These are phyloP conservation scores for Lasioglossum baleicum DNA, from an alignment of 1,140 invertebrate genomes.

Conservation along the genomic window DNA sequence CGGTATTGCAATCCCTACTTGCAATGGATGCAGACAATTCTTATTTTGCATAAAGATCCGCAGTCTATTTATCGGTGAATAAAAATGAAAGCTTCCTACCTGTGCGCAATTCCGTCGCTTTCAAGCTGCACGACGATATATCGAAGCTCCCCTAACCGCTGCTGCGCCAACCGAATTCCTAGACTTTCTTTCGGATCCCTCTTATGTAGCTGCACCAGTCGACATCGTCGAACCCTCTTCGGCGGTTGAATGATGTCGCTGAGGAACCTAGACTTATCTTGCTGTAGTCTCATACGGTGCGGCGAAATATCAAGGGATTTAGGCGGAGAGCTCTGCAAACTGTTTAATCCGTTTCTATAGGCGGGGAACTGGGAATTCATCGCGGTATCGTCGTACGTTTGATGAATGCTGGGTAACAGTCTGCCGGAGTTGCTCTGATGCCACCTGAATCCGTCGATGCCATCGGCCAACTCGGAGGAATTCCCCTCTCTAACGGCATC, in stretches of 20 bases:
- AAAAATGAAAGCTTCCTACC: conserved; percentile 76
- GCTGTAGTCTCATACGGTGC: conserved; percentile 73
- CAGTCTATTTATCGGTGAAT: no score
- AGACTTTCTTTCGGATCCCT: conserved; percentile 84
- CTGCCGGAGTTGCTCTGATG: conserved; percentile 74
- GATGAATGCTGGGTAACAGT: conserved; percentile 75
- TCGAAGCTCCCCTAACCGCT: conserved; percentile 84
- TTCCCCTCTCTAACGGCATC: conserved; percentile 19
- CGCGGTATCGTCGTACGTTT: conserved; percentile 60
- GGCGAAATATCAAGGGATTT: conserved; percentile 61
- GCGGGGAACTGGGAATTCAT: conserved; percentile 47
- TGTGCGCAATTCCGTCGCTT: conserved; percentile 88
- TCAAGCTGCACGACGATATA: conserved; percentile 92
- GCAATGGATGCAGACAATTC: no score
- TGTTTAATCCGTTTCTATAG: conserved; percentile 40
- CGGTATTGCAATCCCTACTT: no score
- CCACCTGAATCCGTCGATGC: conserved; percentile 74
- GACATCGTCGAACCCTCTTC: conserved; percentile 70
- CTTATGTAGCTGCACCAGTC: conserved; percentile 78
- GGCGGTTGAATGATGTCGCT: conserved; percentile 75
- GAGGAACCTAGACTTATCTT: conserved; percentile 76
- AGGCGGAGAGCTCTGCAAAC: background rate
- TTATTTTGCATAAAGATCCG: no score
- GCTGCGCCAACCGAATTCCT: conserved; percentile 86
- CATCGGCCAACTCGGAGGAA: conserved; percentile 49